Evolutionary conservation across 2,113 vertebrate genomes (phyloP), one percentile per base, ranked within the genome.

Genomic region (Nettapus auritus): DNA sequence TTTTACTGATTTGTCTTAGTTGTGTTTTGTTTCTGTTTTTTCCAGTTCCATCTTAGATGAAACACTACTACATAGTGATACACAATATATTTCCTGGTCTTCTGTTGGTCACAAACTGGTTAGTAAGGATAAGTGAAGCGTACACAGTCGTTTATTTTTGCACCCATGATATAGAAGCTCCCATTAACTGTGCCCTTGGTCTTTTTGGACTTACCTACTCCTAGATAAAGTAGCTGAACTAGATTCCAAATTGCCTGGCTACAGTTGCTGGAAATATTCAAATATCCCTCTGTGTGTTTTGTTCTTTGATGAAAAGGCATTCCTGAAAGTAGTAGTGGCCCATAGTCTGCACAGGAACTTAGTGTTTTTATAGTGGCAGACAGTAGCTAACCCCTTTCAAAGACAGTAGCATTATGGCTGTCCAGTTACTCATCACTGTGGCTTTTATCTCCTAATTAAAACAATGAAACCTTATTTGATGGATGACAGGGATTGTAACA

Each of bases 21-120:
- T 96, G 10, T 86, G 25, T 92, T 96, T 76, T 95, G 78, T 2
- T 96, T 92, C 68, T 95, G 79, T 88, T 92, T 94, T 87, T 87
- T 87, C 62, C 89, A 97, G 97, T 42, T 93, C 96, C 33, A n/a
- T 97, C 91, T 63, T 96, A 86, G 68, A 20, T 93, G 89, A 36
- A 1, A 8, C 77, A 6, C 95, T 62, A 48, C 97, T 98, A 71
- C 98, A 87, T 93, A 94, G 95, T 33, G 66, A 96, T 25, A 98
- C 82, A 29, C 98, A 98, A 15, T 98, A 96, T 84, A 97, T 98
- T 90, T 92, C 98, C 38, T 98, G 98, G 98, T 98, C 98, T 86
- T 97, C 96, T 93, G 95, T 93, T 83, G 98, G 98, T 94, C 97
- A 98, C 96, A 98, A 98, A 97, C 94, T 98, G 98, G 98, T 98